A percentile compares a stretch with the other conserved stretches of the same genome.
These are phyloP conservation scores for Dysdera silvatica DNA, from an alignment of 1,140 invertebrate species.

Conservation along the genomic window DNA sequence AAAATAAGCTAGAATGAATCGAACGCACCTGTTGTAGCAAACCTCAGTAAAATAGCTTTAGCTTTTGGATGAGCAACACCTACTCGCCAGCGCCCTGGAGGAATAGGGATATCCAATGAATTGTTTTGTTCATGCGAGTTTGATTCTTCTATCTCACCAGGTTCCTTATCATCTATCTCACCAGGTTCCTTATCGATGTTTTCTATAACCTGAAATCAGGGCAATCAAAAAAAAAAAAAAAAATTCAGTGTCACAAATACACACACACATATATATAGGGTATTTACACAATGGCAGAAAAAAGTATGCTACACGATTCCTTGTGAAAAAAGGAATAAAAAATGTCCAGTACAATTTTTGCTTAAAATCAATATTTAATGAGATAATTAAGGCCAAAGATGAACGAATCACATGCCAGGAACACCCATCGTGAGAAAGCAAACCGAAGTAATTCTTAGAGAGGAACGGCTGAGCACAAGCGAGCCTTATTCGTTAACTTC, in stretches of 20 bases:
- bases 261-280: too few relatives aligned
- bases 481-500: too few relatives aligned
- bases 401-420: too few relatives aligned
- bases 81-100: conserved; percentile 66
- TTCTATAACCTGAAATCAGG: neutral
- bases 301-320: too few relatives aligned
- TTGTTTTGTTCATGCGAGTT: conserved; percentile 18
- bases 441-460: too few relatives aligned
- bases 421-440: neutral
- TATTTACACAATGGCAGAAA: too few relatives aligned
- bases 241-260: neutral
- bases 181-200: neutral
- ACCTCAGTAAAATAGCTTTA: conserved; percentile 61
- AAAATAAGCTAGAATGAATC: too few relatives aligned
- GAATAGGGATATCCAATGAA: conserved; percentile 47
- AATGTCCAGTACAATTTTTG: too few relatives aligned
- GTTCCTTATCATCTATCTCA: conserved; percentile 28
- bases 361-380: too few relatives aligned
- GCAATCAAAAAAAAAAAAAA: neutral
- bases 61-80: conserved; percentile 55
- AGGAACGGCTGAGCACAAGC: too few relatives aligned
- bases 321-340: too few relatives aligned
- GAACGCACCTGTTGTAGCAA: conserved; percentile 57
- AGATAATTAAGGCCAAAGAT: too few relatives aligned
- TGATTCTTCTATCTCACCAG: conserved; percentile 33